A percentile compares a stretch with the other conserved stretches of the same genome.
Evolutionary conservation across 2,797 vertebrate genomes (phyloP).

Genomic region (Eutrigla gurnardus): DNA sequence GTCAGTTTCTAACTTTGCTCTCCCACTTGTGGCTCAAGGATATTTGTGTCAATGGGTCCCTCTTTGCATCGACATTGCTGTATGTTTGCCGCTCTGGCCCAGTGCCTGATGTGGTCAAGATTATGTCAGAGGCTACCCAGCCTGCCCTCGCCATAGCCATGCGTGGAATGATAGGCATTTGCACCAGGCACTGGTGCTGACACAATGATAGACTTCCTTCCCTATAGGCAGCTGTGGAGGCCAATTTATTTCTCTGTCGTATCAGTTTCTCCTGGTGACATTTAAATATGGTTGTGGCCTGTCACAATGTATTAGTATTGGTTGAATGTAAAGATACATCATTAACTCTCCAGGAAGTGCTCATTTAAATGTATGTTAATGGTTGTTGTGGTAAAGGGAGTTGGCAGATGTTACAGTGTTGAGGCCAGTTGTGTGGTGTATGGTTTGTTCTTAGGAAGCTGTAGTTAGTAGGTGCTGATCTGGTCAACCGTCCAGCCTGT

Average conservation of each 20-base stretch:
- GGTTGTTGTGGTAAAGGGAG: neutral
- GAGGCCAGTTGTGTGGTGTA: constrained; percentile 20
- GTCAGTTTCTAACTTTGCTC: neutral
- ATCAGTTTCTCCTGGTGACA: constrained; percentile 34
- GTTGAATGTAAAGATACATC: no score
- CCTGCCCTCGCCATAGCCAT: constrained; percentile 21
- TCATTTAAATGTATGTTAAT: neutral
- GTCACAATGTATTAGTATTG: neutral
- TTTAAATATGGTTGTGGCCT: neutral
- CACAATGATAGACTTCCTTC: constrained; percentile 32
- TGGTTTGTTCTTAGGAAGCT: constrained; percentile 41
- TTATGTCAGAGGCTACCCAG: constrained; percentile 34
- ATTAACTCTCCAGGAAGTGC: neutral
- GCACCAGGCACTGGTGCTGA: constrained; percentile 36
- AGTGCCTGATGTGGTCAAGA: constrained; percentile 8
- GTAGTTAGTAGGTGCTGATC: constrained; percentile 23
- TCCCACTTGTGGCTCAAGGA: constrained; percentile 13
- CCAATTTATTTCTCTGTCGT: constrained; percentile 30
- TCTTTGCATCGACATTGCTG: neutral
- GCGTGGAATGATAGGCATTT: constrained; percentile 42
- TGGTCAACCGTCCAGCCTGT: constrained; percentile 48
- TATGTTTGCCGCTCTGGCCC: neutral
- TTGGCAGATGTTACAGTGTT: constrained; percentile 10
- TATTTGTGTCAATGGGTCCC: neutral
- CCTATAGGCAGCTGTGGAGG: constrained; percentile 34